Evolutionary conservation across 37 sponge, comb jelly and placozoan species (phyloP).

Genomic region (Dysidea cf. avara): DNA sequence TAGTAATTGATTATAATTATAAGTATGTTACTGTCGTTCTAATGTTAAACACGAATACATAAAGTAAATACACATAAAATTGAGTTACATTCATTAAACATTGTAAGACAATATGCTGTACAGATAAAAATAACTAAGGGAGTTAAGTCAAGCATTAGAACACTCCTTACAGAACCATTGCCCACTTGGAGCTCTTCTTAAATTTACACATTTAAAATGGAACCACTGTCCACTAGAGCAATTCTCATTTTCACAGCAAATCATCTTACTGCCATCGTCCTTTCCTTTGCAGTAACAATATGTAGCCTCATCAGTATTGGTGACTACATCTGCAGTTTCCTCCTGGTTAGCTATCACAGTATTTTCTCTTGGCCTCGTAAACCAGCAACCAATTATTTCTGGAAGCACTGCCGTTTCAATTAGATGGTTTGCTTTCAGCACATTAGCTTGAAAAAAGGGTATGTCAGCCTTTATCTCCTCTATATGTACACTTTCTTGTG

Average conservation of each 20-base stretch:
- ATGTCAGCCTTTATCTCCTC: no score
- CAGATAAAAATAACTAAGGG: not conserved
- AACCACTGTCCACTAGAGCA: constrained; percentile 50
- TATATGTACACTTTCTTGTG: not conserved
- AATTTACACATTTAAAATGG: constrained; percentile 35
- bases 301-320: no score
- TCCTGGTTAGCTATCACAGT: no score
- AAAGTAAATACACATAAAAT: no score
- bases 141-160: not conserved
- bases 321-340: no score
- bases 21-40: no score
- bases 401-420: constrained; percentile 17
- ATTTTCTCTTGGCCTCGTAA: constrained; percentile 29
- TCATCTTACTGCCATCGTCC: constrained; percentile 21
- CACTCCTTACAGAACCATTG: constrained; percentile 55
- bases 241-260: constrained; percentile 33
- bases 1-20: no score
- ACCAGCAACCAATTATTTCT: constrained; percentile 48
- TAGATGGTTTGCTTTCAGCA: not conserved
- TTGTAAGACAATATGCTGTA: no score
- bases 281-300: constrained; percentile 31
- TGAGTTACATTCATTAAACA: no score
- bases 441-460: not conserved
- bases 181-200: constrained; percentile 46
- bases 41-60: no score